Base-by-base conservation (phyloP, 2,888 invertebrate species). In the Auanema freiburgensis region DNA sequence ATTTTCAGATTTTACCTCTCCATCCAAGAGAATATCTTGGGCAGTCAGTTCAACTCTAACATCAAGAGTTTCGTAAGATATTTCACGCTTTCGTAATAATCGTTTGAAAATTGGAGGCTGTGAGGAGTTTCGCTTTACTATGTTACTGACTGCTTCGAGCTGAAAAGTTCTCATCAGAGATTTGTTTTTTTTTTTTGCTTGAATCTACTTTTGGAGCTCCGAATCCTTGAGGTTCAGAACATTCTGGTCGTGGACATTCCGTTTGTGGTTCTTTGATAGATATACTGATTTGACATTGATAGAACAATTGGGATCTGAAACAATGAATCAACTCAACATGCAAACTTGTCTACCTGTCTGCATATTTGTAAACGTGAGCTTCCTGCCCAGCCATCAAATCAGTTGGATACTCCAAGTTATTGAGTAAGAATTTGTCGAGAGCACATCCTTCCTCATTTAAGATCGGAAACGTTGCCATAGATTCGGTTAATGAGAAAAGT, bases 291-390 rank as follows among this genome's bases (percentile, higher is more conserved):
- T 79, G 79, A 68, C 80, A 80, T 65, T 80, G 79, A 67, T 78
- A 80, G 71, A 80, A 79, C 43, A 79, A 71, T 57, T 69, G 70
- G 24, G 77, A 67, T 10, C 74, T 46, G 21, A 16, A 46, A 46
- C 21, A 18, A 3, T 46, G 10, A 21, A 10, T 46, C 4, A 21
- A 21, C 16, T 46, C 33, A n/a, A n/a, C n/a, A n/a, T n/a, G 33
- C 4, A 33, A 5, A 8, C 3, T 8, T 33, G 33, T 46, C 8
- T 57, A 49, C 44, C 57, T 59, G 62, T 80, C 80, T 46, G 80
- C 80, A 68, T 77, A 80, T 63, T 80, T 80, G 76, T 76, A 80
- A 25, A 80, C 78, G 70, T 80, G 79, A 54, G 79, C 78, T 57
- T 79, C 79, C 63, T 68, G 66, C 5, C 80, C 80, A 40, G 79